Base-by-base conservation (phyloP, 2,797 vertebrate species). In the Remorina albescens region DNA sequence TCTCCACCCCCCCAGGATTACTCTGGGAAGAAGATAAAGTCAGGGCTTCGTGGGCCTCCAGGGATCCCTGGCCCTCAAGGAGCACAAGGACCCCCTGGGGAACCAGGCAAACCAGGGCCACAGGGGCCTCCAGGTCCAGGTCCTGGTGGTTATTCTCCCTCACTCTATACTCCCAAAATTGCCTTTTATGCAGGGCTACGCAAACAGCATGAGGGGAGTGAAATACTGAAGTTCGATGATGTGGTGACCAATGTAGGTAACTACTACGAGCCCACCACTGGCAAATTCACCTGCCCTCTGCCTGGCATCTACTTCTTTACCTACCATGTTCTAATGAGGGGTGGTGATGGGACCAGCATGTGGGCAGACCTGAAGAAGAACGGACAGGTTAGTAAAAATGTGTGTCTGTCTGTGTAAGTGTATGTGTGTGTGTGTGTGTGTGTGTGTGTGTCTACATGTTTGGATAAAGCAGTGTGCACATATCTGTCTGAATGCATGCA, bases 181-280 rank as follows among this genome's bases (percentile, higher is more conserved):
- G 97, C 97, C n/a, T 98, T 99, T 85, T 98, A 97, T 0, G 97
- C 95, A 6, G 96, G 96, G 30, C 92, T 97, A 67, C 92, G 95
- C 78, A 94, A 96, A 32, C 96, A 96, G 30, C 96, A 97, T 0
- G 94, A 96, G 67, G 96, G 95, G 6, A 96, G 91, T 26, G 96
- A 97, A 69, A 94, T 97, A 57, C 89, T 99, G 71, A 96, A 96
- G 71, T 99, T 98, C 66, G 96, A 96, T 66, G 96, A 97, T 1
- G 97, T 98, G 73, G 96, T 97, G 55, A 98, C 97, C 83, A 98
- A 98, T 63, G 95, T 98, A 51, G 97, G 97, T 51, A 96, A 96
- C 89, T 96, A 96, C 90, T 98, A 98, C 0, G 95, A 97, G 75
- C 95, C 97, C 16, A 95, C 95, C 36, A 98, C 96, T 0, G 97